Base-by-base conservation (phyloP, 2,888 invertebrate genomes). In the Cryptocheilus praepositus region DNA sequence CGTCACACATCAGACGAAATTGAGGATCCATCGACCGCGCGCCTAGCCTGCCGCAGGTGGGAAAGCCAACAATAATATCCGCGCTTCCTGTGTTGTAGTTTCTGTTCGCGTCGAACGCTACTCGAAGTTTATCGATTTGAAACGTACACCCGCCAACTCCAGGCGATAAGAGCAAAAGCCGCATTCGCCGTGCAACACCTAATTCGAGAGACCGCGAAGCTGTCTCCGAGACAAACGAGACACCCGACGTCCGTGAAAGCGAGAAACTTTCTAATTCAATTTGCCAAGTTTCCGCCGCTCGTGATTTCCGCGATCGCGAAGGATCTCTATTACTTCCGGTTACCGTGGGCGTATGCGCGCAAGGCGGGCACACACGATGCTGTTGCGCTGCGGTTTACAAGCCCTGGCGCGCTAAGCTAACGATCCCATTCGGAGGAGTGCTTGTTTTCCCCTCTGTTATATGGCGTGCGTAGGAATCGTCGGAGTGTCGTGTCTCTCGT, bases 221-320 rank as follows among this genome's bases (percentile, higher is more conserved):
- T 68, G 74, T 49, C 59, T 67, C 56, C 69, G 70, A 76, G 74
- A 79, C 75, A 76, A 79, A 77, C 68, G 81, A 80, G 80, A 76
- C 64, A 71, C 75, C 56, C 71, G 59, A 55, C 66, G 68, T 64
- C 74, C 65, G 70, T 70, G 75, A 71, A 68, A 70, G 57, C 73
- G 66, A 19, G 61, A 67, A 82, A 83, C 81, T 82, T 83, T 73
- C 77, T 77, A 78, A 83, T 82, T 83, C 77, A 76, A 83, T 83
- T 77, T 78, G 66, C 76, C 73, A 74, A 79, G 74, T 77, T 79
- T 66, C 73, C 61, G 70, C 43, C 19, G 19, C 59, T 45, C 61
- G 72, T 74, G 78, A 79, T 83, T 80, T 74, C 63, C 76, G 64
- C 61, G 67, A 74, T 76, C 71, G 67, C 67, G 71, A 74, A 74